Percentiles rank a stretch among this genome's conserved stretches.
These are phyloP conservation scores for Caenorhabditis sp. DNA, from an alignment of 2,888 invertebrate species.

Conservation along the genomic window DNA sequence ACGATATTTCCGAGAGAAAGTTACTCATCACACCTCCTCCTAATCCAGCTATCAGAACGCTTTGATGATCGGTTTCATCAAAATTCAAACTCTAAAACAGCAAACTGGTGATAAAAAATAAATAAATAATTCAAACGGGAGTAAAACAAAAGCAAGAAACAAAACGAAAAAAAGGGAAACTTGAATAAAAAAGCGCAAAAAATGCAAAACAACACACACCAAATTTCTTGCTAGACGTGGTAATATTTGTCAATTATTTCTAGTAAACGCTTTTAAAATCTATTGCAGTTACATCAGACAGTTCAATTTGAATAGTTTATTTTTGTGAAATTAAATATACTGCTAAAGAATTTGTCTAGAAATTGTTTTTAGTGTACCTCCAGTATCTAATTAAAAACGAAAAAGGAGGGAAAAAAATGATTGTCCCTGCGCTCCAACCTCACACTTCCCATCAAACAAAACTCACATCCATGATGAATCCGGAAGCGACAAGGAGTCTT, in stretches of 20 bases:
- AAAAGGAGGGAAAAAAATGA: too few relatives aligned
- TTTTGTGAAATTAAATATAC: too few relatives aligned
- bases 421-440: too few relatives aligned
- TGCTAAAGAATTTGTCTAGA: too few relatives aligned
- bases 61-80: constrained; percentile 50
- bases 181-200: constrained; percentile 3
- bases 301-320: too few relatives aligned
- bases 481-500: constrained; percentile 61
- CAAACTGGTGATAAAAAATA: background rate
- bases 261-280: too few relatives aligned
- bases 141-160: constrained; percentile 6
- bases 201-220: background rate
- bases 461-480: constrained; percentile 65
- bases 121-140: background rate
- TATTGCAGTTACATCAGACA: too few relatives aligned
- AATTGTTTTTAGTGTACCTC: too few relatives aligned
- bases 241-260: too few relatives aligned
- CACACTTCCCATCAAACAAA: background rate
- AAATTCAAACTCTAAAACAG: constrained; percentile 65
- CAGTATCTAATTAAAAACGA: too few relatives aligned
- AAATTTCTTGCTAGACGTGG: background rate
- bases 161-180: background rate
- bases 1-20: constrained; percentile 62
- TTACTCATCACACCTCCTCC: constrained; percentile 68
- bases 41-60: constrained; percentile 63